Evolutionary conservation across 2,113 vertebrate genomes (phyloP).

Genomic region (Bothrops jararaca): DNA sequence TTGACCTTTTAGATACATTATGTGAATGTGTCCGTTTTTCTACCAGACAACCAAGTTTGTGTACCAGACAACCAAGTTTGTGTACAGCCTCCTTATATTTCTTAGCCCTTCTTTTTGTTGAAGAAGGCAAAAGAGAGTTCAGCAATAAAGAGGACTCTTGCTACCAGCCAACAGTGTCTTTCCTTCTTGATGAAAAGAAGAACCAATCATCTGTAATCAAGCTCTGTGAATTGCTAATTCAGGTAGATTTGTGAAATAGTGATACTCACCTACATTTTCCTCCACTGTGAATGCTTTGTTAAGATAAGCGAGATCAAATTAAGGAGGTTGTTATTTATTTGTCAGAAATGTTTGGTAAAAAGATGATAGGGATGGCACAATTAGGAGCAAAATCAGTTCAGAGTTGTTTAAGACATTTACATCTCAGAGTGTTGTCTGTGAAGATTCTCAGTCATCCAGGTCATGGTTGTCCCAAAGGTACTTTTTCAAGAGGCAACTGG

Average conservation of each 20-base stretch:
- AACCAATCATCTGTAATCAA: constrained; percentile 64
- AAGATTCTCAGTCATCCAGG: too few species aligned
- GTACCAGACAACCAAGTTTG: constrained; percentile 61
- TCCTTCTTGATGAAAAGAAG: constrained; percentile 67
- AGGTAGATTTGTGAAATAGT: constrained; percentile 69
- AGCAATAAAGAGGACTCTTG: constrained; percentile 30
- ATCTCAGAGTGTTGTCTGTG: background rate
- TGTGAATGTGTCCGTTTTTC: constrained; percentile 75
- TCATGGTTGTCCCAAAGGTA: too few species aligned
- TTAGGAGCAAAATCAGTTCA: background rate
- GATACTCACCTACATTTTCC: background rate
- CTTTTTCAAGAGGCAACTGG: too few species aligned
- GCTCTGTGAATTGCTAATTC: constrained; percentile 81
- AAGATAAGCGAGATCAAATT: background rate
- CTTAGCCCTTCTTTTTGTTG: constrained; percentile 78
- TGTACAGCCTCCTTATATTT: constrained; percentile 79
- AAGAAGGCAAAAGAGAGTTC: constrained; percentile 74
- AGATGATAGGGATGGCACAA: background rate
- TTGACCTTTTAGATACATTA: constrained; percentile 73
- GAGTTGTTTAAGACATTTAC: background rate
- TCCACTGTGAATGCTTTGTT: background rate
- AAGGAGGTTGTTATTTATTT: background rate
- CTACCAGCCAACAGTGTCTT: constrained; percentile 55
- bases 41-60: constrained; percentile 62
- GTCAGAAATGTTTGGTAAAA: background rate